Conservation (phyloP, 2,888 invertebrate species). For the Lingula anatina region DNA sequence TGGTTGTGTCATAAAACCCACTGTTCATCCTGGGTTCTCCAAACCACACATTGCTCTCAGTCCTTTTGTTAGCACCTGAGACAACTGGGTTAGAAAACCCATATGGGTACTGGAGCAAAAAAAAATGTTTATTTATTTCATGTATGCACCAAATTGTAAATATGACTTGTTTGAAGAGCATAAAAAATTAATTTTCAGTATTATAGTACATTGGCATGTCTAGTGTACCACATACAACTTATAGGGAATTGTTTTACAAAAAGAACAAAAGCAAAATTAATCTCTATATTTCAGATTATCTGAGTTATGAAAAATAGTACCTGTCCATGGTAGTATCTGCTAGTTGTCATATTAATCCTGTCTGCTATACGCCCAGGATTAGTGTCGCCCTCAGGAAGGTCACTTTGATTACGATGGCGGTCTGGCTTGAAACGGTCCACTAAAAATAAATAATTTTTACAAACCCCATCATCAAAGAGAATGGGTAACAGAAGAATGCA, state of each 20-base stretch:
- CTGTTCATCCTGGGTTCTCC: conserved; percentile 30
- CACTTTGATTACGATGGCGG: conserved; percentile 40
- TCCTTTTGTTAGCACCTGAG: conserved; percentile 36
- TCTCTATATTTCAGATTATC: no score
- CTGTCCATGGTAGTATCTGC: conserved; percentile 31
- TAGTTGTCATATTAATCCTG: conserved; percentile 31
- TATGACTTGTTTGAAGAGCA: no score
- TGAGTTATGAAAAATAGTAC: no score
- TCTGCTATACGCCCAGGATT: conserved; percentile 23
- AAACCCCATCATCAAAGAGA: not conserved
- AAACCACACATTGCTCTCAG: conserved; percentile 39
- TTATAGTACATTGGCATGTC: no score
- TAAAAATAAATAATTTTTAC: conserved; percentile 9
- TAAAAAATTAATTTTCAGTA: no score
- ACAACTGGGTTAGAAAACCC: conserved; percentile 28
- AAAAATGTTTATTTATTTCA: no score
- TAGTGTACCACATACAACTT: no score
- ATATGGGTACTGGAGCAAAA: conserved; percentile 22
- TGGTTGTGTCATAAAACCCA: conserved; percentile 35
- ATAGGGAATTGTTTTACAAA: no score
- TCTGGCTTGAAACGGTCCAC: conserved; percentile 21
- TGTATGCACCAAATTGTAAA: no score
- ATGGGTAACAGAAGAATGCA: not conserved
- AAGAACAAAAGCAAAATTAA: no score
- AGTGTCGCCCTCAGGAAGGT: conserved; percentile 37